Evolutionary conservation across 1,140 invertebrate species (phyloP).

Genomic region (Augochlora pura): DNA sequence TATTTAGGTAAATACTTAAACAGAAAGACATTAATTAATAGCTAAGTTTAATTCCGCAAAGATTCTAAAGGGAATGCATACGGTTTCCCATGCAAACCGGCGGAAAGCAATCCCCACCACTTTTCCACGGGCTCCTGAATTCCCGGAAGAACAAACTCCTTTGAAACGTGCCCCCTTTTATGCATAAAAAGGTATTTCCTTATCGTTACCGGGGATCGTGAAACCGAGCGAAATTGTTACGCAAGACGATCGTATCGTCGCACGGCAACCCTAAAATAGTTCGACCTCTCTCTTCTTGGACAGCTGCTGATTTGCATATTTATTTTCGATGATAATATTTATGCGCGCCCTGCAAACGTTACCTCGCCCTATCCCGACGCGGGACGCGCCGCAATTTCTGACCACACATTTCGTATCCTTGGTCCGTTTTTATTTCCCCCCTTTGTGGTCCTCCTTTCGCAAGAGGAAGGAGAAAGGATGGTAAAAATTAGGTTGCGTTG

Average conservation of each 20-base stretch:
- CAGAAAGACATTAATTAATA: background rate
- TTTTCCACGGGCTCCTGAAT: slow-evolving; percentile 26
- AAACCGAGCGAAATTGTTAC: slow-evolving; percentile 41
- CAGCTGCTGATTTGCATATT: slow-evolving; percentile 34
- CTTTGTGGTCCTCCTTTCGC: background rate
- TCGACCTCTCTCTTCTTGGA: slow-evolving; percentile 1
- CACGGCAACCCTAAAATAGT: slow-evolving; percentile 41
- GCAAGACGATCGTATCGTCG: slow-evolving; percentile 41
- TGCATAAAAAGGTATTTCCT: slow-evolving; percentile 44
- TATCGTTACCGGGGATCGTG: slow-evolving; percentile 32
- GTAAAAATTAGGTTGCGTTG: background rate
- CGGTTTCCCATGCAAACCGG: background rate
- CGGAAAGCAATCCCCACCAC: background rate
- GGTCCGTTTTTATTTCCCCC: background rate
- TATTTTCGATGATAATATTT: slow-evolving; percentile 32
- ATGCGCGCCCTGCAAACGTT: background rate
- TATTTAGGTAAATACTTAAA: too few species aligned
- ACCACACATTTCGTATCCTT: background rate
- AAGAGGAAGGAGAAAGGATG: background rate
- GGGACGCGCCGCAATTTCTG: background rate
- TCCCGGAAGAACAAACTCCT: slow-evolving; percentile 31
- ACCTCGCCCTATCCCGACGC: background rate
- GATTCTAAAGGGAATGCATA: background rate
- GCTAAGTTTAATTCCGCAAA: background rate
- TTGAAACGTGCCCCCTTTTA: slow-evolving; percentile 22